phyloP scores from a whole-genome alignment of 2,797 vertebrate species.

The Cyclopterus lumpus region DNA sequence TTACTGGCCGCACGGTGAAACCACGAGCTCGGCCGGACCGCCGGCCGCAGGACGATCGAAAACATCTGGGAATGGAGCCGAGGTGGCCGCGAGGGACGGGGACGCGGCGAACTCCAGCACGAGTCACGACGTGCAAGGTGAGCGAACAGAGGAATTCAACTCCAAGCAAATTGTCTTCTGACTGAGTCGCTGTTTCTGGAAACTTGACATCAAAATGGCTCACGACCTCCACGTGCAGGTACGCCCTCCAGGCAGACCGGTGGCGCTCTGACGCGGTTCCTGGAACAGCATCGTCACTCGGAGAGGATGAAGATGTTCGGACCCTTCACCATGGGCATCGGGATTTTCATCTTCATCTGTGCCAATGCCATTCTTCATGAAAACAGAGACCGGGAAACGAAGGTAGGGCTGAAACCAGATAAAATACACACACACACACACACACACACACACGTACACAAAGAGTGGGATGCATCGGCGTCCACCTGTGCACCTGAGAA shows the following conservation, averaged over 20 bases:
- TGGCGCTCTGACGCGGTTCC: conserved; percentile 86
- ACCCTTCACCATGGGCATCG: conserved; percentile 99
- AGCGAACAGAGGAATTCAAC: not conserved
- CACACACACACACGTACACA: not conserved
- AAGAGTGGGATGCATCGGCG: not conserved
- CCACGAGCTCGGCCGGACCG: conserved; percentile 28
- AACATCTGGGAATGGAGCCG: conserved; percentile 12
- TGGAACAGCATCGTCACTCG: conserved; percentile 93
- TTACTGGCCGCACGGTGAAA: conserved; percentile 92
- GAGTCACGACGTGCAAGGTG: conserved; percentile 53
- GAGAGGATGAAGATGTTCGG: conserved; percentile 99
- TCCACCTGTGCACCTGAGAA: not conserved
- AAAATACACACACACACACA: not conserved
- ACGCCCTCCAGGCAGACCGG: conserved; percentile 47
- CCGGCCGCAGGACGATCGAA: conserved; percentile 46
- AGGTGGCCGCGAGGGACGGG: conserved; percentile 17
- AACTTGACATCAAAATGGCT: not conserved
- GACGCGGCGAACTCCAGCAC: conserved; percentile 37
- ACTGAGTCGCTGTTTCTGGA: too few relatives aligned
- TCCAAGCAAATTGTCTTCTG: not conserved
- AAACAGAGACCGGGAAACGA: conserved; percentile 97
- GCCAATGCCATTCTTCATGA: conserved; percentile 98
- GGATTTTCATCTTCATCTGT: conserved; percentile 99
- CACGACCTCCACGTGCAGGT: conserved; percentile 31
- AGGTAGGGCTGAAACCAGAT: conserved; percentile 65